A percentile compares a stretch with the other conserved stretches of the same genome.
Evolutionary conservation across 2,888 invertebrate species (phyloP).

Genomic region (Oligia fasciuncula): DNA sequence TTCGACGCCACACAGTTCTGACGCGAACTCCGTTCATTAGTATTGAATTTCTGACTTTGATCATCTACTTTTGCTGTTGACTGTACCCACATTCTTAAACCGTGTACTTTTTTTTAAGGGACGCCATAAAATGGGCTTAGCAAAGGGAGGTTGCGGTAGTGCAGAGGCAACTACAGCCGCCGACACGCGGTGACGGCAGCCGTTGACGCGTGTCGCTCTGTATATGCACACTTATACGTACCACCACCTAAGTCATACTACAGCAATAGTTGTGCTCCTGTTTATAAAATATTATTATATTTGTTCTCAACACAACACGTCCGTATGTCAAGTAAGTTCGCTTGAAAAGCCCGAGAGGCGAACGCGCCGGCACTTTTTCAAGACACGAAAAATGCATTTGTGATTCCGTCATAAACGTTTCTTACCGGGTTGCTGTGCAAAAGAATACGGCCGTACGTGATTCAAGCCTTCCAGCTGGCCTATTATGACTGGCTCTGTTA

Average conservation of each 20-base stretch:
- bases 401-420: slow-evolving; percentile 85
- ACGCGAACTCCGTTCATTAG: no score
- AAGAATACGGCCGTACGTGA: slow-evolving; percentile 64
- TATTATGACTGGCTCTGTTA: slow-evolving; percentile 21
- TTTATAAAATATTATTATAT: neutral
- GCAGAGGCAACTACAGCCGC: no score
- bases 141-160: neutral
- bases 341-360: slow-evolving; percentile 77
- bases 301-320: slow-evolving; percentile 29
- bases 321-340: slow-evolving; percentile 71
- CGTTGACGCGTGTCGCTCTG: no score
- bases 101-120: neutral
- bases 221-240: neutral
- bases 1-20: no score
- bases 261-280: neutral
- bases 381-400: slow-evolving; percentile 89
- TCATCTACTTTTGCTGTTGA: no score
- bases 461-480: slow-evolving; percentile 7
- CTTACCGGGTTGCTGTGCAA: slow-evolving; percentile 73
- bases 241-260: neutral
- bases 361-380: slow-evolving; percentile 81
- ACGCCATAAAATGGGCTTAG: neutral
- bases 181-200: no score
- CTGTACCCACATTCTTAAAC: neutral
- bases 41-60: no score